A percentile compares a stretch with the other conserved stretches of the same genome.
phyloP scores from a whole-genome alignment of 2,797 vertebrate genomes.

The Neopelma chrysocephalum region DNA sequence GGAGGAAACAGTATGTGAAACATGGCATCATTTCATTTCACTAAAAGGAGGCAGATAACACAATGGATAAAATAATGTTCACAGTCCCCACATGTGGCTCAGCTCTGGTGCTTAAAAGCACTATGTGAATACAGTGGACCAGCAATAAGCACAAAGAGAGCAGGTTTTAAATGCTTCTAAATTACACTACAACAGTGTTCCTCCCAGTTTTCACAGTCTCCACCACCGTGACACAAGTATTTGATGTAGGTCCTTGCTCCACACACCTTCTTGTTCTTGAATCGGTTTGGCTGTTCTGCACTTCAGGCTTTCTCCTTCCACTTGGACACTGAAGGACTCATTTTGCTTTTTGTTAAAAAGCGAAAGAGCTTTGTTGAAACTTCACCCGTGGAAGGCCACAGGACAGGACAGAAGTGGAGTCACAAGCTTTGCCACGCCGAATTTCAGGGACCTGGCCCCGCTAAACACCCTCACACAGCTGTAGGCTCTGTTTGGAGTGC shows the following conservation, averaged over 20 bases:
- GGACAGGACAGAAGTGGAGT: neutral
- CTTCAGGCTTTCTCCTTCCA: neutral
- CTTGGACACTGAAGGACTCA: neutral
- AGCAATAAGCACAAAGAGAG: neutral
- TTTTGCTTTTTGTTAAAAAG: neutral
- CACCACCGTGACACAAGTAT: neutral
- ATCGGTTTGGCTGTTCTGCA: neutral
- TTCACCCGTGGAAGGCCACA: neutral
- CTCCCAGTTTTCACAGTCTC: neutral
- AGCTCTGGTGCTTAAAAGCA: neutral
- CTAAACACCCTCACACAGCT: neutral
- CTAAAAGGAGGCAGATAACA: constrained; percentile 13
- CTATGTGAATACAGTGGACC: neutral
- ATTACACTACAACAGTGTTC: neutral
- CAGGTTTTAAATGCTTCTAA: neutral
- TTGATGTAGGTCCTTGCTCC: neutral
- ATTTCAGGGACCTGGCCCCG: neutral
- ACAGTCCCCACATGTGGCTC: neutral
- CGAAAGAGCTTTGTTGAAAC: neutral
- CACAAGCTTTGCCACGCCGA: neutral
- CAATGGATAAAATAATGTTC: neutral
- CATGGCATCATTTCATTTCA: neutral
- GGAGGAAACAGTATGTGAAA: constrained; percentile 13
- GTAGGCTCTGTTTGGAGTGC: neutral
- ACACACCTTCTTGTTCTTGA: neutral